Evolutionary conservation across 1,140 invertebrate genomes (phyloP).

Genomic region (roundworm (Caenorhabditis elegans)): WBcel235 BX284606.5:6423501-6424000

Average conservation of each 20-base stretch:
- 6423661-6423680: background rate
- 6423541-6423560: constrained; percentile 28
- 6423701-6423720: constrained; percentile 72
- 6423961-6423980: constrained; percentile 53
- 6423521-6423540: constrained; percentile 68
- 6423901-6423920: constrained; percentile 37
- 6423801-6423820: constrained; percentile 46
- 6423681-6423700: constrained; percentile 61
- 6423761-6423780: background rate
- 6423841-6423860: constrained; percentile 33
- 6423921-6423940: constrained; percentile 35
- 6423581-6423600: constrained; percentile 40
- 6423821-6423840: constrained; percentile 47
- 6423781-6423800: constrained; percentile 51
- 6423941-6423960: constrained; percentile 46
- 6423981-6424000: constrained; percentile 57
- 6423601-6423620: constrained; percentile 43
- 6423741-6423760: constrained; percentile 70
- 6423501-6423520: constrained; percentile 71
- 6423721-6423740: constrained; percentile 71
- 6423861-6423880: constrained; percentile 6
- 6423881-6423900: constrained; percentile 37
- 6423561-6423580: background rate
- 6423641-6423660: constrained; percentile 23
- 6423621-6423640: constrained; percentile 31